Conservation (phyloP, 2,797 vertebrate species). For the Microctenopoma stevenorrisi region DNA sequence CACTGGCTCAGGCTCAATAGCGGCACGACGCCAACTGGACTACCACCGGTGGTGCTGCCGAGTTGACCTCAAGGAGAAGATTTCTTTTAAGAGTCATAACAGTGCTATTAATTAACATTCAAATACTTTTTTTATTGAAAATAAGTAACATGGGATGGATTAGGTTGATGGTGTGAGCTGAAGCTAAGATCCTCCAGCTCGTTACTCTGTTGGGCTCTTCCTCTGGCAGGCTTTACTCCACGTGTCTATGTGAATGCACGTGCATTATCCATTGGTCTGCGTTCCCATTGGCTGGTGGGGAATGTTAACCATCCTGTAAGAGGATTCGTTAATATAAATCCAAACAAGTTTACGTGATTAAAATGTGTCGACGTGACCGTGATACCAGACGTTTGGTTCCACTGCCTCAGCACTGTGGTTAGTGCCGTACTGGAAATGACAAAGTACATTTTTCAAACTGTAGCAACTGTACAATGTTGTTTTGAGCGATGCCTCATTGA, state of each 20-base stretch:
- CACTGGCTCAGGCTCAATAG: slow-evolving; percentile 20
- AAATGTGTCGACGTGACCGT: too few relatives aligned
- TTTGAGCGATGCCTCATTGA: slow-evolving; percentile 7
- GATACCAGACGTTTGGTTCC: background rate
- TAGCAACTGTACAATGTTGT: background rate
- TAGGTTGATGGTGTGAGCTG: too few relatives aligned
- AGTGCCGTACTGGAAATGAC: background rate
- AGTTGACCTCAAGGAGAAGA: slow-evolving; percentile 28
- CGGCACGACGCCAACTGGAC: slow-evolving; percentile 39
- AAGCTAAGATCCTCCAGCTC: too few relatives aligned
- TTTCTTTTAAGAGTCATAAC: slow-evolving; percentile 17
- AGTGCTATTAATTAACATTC: background rate
- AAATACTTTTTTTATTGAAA: background rate
- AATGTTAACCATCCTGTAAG: too few relatives aligned
- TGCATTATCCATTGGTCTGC: too few relatives aligned
- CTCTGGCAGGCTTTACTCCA: too few relatives aligned
- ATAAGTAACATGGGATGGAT: background rate
- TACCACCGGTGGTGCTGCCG: slow-evolving; percentile 49
- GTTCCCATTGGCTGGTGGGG: too few relatives aligned
- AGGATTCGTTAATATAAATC: too few relatives aligned
- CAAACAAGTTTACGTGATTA: too few relatives aligned
- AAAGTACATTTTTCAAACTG: background rate
- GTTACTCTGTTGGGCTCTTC: too few relatives aligned
- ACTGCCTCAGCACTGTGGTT: background rate
- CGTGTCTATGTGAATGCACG: too few relatives aligned